phyloP scores from a whole-genome alignment of 2,888 invertebrate species.

The Acleris literana region DNA sequence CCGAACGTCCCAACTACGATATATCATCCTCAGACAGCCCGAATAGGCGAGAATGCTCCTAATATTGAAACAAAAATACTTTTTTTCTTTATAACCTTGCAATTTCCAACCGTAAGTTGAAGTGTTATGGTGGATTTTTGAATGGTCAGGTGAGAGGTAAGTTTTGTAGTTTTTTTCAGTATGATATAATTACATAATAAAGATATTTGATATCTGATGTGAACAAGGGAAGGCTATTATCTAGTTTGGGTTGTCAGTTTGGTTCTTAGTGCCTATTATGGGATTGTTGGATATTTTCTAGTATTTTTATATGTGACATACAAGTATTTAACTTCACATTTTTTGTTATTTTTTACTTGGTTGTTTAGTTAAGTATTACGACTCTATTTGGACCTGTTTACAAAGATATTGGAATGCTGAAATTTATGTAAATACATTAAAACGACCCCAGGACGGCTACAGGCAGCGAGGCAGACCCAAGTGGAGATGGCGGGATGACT shows the following conservation, averaged over 20 bases:
- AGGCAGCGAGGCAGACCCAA: too few relatives aligned
- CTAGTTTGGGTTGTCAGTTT: not conserved
- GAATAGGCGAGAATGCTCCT: constrained; percentile 8
- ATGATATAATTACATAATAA: constrained; percentile 14
- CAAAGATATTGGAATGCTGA: too few relatives aligned
- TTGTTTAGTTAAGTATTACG: too few relatives aligned
- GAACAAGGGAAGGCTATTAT: constrained; percentile 14
- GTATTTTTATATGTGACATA: not conserved
- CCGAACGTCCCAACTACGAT: constrained; percentile 17
- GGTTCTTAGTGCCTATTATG: not conserved
- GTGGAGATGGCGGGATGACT: too few relatives aligned
- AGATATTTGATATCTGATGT: not conserved
- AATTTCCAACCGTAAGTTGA: not conserved
- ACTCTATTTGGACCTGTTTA: too few relatives aligned
- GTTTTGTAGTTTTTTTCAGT: constrained; percentile 11
- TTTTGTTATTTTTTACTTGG: too few relatives aligned
- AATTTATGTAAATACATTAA: too few relatives aligned
- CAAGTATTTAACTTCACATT: too few relatives aligned
- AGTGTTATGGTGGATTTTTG: too few relatives aligned
- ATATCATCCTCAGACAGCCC: constrained; percentile 17
- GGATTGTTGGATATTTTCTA: not conserved
- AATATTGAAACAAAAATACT: constrained; percentile 17
- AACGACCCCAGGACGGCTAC: too few relatives aligned
- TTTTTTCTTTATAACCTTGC: not conserved
- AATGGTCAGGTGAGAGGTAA: not conserved